Percentiles rank a stretch among this genome's conserved stretches.
Evolutionary conservation across 2,113 vertebrate species (phyloP).

Genomic region (Leptodactylus fuscus): DNA sequence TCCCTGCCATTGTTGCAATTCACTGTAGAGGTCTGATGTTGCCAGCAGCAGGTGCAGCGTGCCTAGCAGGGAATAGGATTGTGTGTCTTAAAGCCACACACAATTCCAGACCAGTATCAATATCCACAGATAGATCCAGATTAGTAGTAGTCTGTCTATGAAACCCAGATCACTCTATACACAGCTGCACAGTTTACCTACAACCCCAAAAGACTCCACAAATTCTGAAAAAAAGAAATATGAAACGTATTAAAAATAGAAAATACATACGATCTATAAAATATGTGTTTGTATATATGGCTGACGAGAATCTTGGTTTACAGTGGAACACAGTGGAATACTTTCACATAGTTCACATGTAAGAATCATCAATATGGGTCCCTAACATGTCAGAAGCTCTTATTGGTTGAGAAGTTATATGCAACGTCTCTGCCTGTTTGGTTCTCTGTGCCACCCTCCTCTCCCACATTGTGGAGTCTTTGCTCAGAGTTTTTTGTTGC

Average conservation of each 20-base stretch:
- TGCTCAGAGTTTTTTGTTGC: too few relatives aligned
- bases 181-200: not conserved
- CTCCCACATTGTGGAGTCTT: too few relatives aligned
- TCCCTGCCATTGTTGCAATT: conserved; percentile 53
- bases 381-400: too few relatives aligned
- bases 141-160: not conserved
- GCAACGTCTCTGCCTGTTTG: too few relatives aligned
- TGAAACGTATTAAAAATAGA: not conserved
- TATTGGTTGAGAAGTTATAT: too few relatives aligned
- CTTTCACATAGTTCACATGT: too few relatives aligned
- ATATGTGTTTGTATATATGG: too few relatives aligned
- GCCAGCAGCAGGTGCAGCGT: conserved; percentile 54
- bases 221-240: not conserved
- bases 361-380: too few relatives aligned
- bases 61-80: conserved; percentile 32
- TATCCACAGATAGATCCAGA: conserved; percentile 5
- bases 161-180: not conserved
- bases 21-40: conserved; percentile 42
- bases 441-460: too few relatives aligned
- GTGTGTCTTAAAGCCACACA: not conserved
- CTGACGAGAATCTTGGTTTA: too few relatives aligned
- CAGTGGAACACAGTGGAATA: too few relatives aligned
- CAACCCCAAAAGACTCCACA: not conserved
- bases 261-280: too few relatives aligned
- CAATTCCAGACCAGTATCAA: conserved; percentile 5